Base-by-base conservation (phyloP, 92 coral and sea anemone species). In the Diadumene lineata region DNA sequence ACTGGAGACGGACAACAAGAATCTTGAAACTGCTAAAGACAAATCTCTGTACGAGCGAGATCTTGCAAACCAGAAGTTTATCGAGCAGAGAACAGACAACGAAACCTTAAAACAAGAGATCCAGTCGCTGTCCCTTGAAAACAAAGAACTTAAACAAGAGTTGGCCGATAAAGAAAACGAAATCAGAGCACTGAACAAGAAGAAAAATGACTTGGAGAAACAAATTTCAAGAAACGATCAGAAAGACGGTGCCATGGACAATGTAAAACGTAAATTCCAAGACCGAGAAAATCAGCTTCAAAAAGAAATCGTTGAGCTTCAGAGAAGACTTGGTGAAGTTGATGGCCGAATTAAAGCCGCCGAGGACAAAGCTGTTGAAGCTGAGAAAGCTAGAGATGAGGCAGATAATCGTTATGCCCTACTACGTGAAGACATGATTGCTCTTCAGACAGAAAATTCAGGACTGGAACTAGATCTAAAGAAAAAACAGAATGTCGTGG, bases 71-170 rank as follows among this genome's bases (percentile, higher is more conserved):
- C 88, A 91, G 46, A 89, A 88, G 76, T 81, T 76, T 34, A 75
- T 85, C n/a, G 93, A 91, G 34, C 84, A 81, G 56, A 70, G 89
- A 60, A 85, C 84, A 11, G 93, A 91, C 18, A 91, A 88, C 34
- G 86, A 79, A 38, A 50, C 72, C 32, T 82, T 91, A 1, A 74
- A 70, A 77, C 88, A 81, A 7, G 88, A 80, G 75, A 91, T 77
- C 21, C 93, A 84, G 34, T 84, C 79, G 1, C 73, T 85, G 29
- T 73, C 60, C 50, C 30, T 83, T 22, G 92, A 91, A 64, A 33
- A 31, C 27, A 70, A 31, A 7, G 92, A 83, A 1, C 50, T 87
- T 30, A 74, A 69, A 18, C 74, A 57, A 10, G 88, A 82, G 30
- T 13, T 82, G 1, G 75, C 82, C n/a, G 67, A 73, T 46, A 68